Evolutionary conservation across 2,888 invertebrate species (phyloP), one percentile per base, ranked within the genome.

Genomic region (Tethea ocularis): DNA sequence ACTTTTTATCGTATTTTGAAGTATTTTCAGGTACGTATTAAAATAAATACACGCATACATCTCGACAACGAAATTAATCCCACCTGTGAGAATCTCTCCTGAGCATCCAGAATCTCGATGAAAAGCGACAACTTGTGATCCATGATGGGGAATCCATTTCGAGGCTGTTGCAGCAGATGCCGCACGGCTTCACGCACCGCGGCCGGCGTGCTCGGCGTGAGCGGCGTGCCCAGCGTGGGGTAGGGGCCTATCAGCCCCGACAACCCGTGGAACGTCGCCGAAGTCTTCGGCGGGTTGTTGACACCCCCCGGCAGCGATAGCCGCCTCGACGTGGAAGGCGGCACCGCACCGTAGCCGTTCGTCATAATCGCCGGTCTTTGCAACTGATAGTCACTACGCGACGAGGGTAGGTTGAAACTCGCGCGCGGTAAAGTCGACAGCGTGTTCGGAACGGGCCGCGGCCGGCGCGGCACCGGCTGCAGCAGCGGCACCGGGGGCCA

Each of bases 41-140:
- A 38, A 10, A 6, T 7, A 0, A n/a, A 10, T 38, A n/a, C 2
- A 36, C 7, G 11, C 10, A 6, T 1, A 15, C 13, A 24, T 38
- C 8, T 10, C 56, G 51, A 59, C n/a, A 58, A 33, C 10, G 20
- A 20, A n/a, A 29, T 55, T 29, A 54, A 57, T 57, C 74, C 72
- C 80, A 97, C 97, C 96, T 97, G 96, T 80, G 96, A 96, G 82
- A 97, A 96, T 82, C 95, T 94, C 83, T 96, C 96, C 93, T 97
- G 97, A 58, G 96, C 96, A 83, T 96, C 96, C 85, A 97, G 94
- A 75, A 97, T 97, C 80, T 97, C 97, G 83, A 97, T 95, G 90
- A 97, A 96, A 56, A 97, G 94, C 52, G 96, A 94, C 80, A 97
- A 94, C 83, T 96, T 96, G 90, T 96, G 96, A 80, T 96, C 96